A percentile compares a stretch with the other conserved stretches of the same genome.
Conservation (phyloP, 2,888 invertebrate genomes). For the Carterocephalus palaemon region DNA sequence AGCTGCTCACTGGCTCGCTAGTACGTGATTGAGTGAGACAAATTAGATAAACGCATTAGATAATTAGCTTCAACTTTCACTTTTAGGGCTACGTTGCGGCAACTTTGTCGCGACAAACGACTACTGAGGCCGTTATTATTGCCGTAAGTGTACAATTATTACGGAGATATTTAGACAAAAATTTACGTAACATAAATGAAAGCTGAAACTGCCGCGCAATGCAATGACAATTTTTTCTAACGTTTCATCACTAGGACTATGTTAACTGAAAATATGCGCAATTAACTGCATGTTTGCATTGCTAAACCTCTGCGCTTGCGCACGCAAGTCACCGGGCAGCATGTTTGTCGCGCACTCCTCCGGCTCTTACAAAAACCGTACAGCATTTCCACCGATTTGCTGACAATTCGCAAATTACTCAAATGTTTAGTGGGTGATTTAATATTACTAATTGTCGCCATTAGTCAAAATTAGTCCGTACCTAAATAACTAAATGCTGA, state of each 20-base stretch:
- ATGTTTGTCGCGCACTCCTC: slow-evolving; percentile 46
- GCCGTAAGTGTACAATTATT: slow-evolving; percentile 21
- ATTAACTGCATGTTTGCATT: slow-evolving; percentile 60
- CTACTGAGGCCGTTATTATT: slow-evolving; percentile 20
- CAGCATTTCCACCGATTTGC: slow-evolving; percentile 55
- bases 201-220: slow-evolving; percentile 39
- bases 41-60: slow-evolving; percentile 64
- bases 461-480: too few relatives aligned
- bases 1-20: slow-evolving; percentile 49
- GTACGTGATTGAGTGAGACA: slow-evolving; percentile 65
- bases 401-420: slow-evolving; percentile 53
- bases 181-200: slow-evolving; percentile 32
- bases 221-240: slow-evolving; percentile 57
- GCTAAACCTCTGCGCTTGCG: slow-evolving; percentile 40
- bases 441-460: too few relatives aligned
- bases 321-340: slow-evolving; percentile 45
- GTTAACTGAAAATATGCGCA: slow-evolving; percentile 60
- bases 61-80: slow-evolving; percentile 61
- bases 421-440: too few relatives aligned
- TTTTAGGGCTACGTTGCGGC: slow-evolving; percentile 47
- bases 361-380: slow-evolving; percentile 52
- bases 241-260: slow-evolving; percentile 64
- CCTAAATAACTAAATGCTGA: too few relatives aligned
- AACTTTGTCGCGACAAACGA: slow-evolving; percentile 19
- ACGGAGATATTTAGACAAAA: slow-evolving; percentile 19